Base-by-base conservation (phyloP, 2,113 vertebrate species). In the Chitala chitala region DNA sequence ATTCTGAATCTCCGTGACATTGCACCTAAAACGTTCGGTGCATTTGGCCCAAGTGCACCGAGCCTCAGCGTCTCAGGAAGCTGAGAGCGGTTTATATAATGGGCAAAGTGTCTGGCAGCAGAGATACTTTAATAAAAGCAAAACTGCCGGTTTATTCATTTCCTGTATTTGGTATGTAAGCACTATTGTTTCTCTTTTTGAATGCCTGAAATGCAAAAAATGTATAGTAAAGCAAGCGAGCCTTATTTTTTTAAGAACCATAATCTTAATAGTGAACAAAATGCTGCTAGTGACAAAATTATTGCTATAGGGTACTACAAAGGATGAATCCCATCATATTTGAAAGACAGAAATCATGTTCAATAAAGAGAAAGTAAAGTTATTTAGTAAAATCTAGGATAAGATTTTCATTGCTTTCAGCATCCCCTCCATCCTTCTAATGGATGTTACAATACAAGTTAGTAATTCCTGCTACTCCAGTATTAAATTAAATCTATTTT, bases 101-200 rank as follows among this genome's bases (percentile, higher is more conserved):
- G 13, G 53, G 26, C 42, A 31, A 38, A 44, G 10, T n/a, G 65
- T 55, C 42, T 20, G 7, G 24, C 33, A 40, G 64, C 13, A 3
- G 70, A 78, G 75, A 77, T 48, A 10, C 33, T 44, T 74, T 75
- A 74, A 72, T 58, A 78, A 69, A 53, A 44, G 55, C 75, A 53
- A 78, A 76, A 82, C 76, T 69, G 74, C 26, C 24, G 42, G 26
- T 72, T 73, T 61, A 59, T 51, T 77, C 71, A 46, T 75, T 77
- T 58, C 20, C 26, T 58, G 73, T 76, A 78, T 77, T 73, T 76
- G 26, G 78, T 55, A 33, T 58, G 72, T 59, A 61, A 42, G 72
- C 76, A 65, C 72, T 73, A 75, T 77, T 71, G 61, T 29, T 64
- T 74, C 76, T 74, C 72, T 78, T 78, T 54, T 61, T 24, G 26